phyloP scores from a whole-genome alignment of 2,113 vertebrate genomes.

The Formicarius rufipectus region DNA sequence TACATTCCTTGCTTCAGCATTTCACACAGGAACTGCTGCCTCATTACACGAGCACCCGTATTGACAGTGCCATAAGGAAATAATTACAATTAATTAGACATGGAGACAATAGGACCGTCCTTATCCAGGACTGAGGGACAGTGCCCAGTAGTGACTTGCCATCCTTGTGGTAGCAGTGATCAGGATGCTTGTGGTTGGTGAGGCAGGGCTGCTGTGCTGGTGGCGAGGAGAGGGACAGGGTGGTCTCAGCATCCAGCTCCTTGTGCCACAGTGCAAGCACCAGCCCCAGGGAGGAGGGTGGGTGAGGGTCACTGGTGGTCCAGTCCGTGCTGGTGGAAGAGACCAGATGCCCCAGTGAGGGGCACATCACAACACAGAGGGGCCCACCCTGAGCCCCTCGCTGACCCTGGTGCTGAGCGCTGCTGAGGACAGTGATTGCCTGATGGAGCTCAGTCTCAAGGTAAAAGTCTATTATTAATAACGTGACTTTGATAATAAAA shows the following conservation, averaged over 20 bases:
- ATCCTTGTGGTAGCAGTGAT: rapidly evolving
- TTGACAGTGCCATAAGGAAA: not conserved
- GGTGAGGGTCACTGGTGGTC: not conserved
- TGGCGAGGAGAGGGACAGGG: not conserved
- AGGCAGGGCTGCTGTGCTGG: not conserved
- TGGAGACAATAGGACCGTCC: not conserved
- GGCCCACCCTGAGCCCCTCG: rapidly evolving
- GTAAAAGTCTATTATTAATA: slow-evolving; percentile 45
- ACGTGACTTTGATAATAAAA: slow-evolving; percentile 52
- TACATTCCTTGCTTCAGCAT: slow-evolving; percentile 67
- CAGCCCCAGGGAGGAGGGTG: rapidly evolving
- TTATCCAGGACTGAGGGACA: rapidly evolving
- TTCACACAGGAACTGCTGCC: slow-evolving; percentile 35
- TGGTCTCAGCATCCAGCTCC: not conserved
- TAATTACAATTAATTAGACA: slow-evolving; percentile 44
- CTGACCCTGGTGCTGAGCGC: rapidly evolving
- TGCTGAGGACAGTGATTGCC: not conserved
- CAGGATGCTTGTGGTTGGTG: not conserved
- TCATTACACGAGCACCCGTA: not conserved
- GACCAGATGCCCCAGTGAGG: rapidly evolving
- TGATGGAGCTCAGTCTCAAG: not conserved
- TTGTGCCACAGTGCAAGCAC: not conserved
- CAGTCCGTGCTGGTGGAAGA: not conserved
- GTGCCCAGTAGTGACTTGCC: rapidly evolving
- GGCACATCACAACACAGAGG: rapidly evolving